A percentile compares a stretch with the other conserved stretches of the same genome.
Evolutionary conservation across 2,888 invertebrate species (phyloP).

Genomic region (Rhyacophila evoluta): DNA sequence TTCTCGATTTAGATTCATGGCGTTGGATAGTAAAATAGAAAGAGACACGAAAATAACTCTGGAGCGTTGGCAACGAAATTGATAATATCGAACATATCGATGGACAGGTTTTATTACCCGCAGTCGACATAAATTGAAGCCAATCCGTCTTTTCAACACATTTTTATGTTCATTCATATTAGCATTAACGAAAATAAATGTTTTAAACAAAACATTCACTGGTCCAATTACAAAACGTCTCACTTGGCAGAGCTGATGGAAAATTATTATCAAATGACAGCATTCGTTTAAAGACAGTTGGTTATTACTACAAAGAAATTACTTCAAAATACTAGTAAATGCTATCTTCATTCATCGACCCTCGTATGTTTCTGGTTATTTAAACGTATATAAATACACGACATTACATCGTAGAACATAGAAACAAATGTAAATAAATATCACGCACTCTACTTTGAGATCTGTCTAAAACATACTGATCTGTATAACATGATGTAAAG

Average conservation of each 20-base stretch:
- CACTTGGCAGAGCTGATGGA: background rate
- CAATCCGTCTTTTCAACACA: background rate
- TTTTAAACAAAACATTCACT: background rate
- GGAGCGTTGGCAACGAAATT: background rate
- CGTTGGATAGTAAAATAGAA: constrained; percentile 1
- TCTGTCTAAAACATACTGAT: no score
- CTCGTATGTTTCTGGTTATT: background rate
- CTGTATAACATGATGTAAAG: no score
- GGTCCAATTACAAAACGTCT: background rate
- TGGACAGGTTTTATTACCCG: background rate
- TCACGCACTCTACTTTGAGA: no score
- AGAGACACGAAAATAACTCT: no score
- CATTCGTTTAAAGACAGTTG: background rate
- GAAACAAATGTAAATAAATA: background rate
- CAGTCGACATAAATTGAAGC: background rate
- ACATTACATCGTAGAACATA: background rate
- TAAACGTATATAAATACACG: background rate
- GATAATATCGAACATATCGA: background rate
- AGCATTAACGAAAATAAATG: background rate
- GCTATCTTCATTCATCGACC: background rate
- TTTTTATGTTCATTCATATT: background rate
- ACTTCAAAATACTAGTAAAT: background rate
- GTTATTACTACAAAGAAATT: background rate
- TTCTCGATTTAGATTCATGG: background rate
- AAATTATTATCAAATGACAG: background rate